These are phyloP conservation scores for Thunnus maccoyii DNA, from an alignment of 2,113 vertebrate species.

Conservation along the genomic window DNA sequence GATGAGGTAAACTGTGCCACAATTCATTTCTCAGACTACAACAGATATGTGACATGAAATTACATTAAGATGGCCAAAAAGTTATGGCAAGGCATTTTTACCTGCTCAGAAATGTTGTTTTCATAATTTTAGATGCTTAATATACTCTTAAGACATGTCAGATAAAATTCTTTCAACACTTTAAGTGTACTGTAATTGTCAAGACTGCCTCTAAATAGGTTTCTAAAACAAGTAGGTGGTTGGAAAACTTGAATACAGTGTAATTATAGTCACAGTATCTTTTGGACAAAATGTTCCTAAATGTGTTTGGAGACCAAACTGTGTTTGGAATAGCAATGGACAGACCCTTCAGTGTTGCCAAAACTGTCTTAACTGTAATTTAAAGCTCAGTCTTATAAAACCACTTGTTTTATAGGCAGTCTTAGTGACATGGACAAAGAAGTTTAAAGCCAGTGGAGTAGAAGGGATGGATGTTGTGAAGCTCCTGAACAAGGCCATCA, in stretches of 20 bases:
- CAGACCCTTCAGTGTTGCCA: background rate
- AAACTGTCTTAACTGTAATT: background rate
- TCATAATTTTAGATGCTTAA: too few species aligned
- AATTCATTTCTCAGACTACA: background rate
- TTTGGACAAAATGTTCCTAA: background rate
- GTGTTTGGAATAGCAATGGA: conserved; percentile 29
- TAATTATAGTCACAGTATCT: background rate
- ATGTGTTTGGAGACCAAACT: background rate
- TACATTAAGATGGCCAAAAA: too few species aligned
- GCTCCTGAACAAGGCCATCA: conserved; percentile 95
- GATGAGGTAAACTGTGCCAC: conserved; percentile 90
- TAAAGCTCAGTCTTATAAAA: conserved; percentile 9
- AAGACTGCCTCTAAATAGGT: too few species aligned
- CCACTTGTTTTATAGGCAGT: conserved; percentile 83
- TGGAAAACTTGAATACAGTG: too few species aligned
- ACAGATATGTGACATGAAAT: too few species aligned
- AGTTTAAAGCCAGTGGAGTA: conserved; percentile 95
- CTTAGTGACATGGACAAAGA: conserved; percentile 97
- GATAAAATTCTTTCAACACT: too few species aligned
- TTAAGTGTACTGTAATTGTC: too few species aligned
- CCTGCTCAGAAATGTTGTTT: background rate
- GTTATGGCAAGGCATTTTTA: too few species aligned
- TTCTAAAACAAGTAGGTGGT: too few species aligned
- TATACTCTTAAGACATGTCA: too few species aligned
- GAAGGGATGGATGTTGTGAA: conserved; percentile 95